phyloP scores from a whole-genome alignment of 2,113 vertebrate genomes.

The Galbula dea region DNA sequence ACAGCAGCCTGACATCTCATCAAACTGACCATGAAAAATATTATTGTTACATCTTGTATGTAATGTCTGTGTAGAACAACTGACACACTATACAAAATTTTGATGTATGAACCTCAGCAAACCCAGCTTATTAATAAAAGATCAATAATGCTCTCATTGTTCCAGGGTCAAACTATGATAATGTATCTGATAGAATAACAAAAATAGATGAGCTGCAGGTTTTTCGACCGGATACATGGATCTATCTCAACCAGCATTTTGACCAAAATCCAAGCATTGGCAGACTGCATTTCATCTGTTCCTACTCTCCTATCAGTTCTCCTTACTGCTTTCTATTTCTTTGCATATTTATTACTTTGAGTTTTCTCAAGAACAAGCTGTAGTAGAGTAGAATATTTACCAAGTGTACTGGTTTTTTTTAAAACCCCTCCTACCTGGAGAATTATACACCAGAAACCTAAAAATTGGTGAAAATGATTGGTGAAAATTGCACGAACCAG shows the following conservation, averaged over 20 bases:
- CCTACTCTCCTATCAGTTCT: background rate
- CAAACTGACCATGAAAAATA: background rate
- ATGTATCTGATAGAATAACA: background rate
- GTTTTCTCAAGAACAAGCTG: conserved; percentile 17
- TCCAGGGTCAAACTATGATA: background rate
- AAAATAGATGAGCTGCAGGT: background rate
- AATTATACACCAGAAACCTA: background rate
- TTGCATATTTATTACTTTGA: conserved; percentile 8
- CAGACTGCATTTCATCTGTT: background rate
- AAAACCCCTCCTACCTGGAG: background rate
- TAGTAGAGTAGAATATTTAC: background rate
- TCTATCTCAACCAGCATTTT: background rate
- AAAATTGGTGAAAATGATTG: background rate
- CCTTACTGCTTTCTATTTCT: background rate
- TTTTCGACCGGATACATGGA: background rate
- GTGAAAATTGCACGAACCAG: background rate
- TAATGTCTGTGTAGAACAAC: background rate
- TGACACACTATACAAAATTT: background rate
- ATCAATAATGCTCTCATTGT: background rate
- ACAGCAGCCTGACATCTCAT: background rate
- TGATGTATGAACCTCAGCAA: background rate
- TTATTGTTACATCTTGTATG: background rate
- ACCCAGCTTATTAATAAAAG: background rate
- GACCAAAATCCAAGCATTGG: conserved; percentile 3
- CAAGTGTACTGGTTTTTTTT: background rate